These are phyloP conservation scores for Erebia ligea DNA, from an alignment of 2,888 invertebrate genomes.

Conservation along the genomic window DNA sequence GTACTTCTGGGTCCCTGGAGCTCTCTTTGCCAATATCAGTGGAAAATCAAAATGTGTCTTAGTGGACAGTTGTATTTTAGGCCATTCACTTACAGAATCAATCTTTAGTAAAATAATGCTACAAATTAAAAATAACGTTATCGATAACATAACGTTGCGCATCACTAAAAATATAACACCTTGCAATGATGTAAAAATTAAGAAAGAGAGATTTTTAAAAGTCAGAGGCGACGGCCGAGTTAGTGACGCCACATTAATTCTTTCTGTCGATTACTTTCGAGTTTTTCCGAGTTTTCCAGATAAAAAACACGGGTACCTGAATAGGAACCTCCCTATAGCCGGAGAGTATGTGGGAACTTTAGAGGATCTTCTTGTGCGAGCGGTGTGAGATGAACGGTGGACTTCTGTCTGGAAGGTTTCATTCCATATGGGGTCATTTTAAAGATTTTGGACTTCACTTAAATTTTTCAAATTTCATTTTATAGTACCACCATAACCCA, in stretches of 20 bases:
- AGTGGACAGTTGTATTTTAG: no score
- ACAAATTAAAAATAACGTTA: conserved; percentile 7
- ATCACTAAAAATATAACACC: conserved; percentile 63
- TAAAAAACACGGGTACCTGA: conserved; percentile 54
- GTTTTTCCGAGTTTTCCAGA: conserved; percentile 46
- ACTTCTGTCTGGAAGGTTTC: background rate
- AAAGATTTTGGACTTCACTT: no score
- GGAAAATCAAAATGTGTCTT: no score
- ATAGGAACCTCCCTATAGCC: conserved; percentile 35
- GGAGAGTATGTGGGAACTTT: background rate
- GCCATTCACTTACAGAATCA: background rate
- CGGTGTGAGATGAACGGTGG: no score
- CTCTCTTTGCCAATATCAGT: no score
- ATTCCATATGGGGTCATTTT: no score
- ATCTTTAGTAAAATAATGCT: background rate
- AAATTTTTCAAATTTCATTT: no score
- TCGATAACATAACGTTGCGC: conserved; percentile 39
- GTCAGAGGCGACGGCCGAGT: conserved; percentile 66
- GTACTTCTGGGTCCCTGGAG: no score
- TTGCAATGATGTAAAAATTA: conserved; percentile 81
- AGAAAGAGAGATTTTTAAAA: conserved; percentile 74
- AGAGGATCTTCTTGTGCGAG: no score
- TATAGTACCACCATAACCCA: no score
- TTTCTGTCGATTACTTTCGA: conserved; percentile 70
- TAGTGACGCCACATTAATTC: conserved; percentile 82